Evolutionary conservation across 2,888 invertebrate genomes (phyloP), one percentile per base, ranked within the genome.

Genomic region (Macrophya alboannulata): DNA sequence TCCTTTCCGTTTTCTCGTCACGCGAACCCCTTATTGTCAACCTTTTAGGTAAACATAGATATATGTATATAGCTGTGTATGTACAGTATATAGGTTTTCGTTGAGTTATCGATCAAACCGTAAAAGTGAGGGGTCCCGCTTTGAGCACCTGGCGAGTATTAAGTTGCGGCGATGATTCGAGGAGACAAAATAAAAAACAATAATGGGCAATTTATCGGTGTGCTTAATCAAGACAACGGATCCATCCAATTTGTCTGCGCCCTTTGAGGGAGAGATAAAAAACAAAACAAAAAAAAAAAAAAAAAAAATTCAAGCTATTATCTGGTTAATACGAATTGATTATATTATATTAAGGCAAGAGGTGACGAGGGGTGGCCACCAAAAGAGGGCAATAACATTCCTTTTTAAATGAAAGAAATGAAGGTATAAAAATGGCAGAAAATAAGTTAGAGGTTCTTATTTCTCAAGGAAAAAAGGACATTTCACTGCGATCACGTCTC

Each of bases 401-500:
- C 37, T 37, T 68, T 37, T 68, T 68, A 68, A 68, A 37, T 68
- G 25, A 37, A 68, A 37, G 17, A 55, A 51, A 31, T 25, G 55
- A 77, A 77, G 25, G 31, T 77, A 77, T n/a, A 21, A 72, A 74
- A 74, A 74, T 45, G 21, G 72, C 21, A 21, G 45, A 43, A 74
- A 74, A 74, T 74, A 43, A 74, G 81, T 59, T 40, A 25, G 62
- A 62, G 81, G 43, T 40, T 62, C 31, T 62, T 81, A 62, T 43
- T 81, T 43, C 37, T 25, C 81, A 59, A 37, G 59, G 59, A 62
- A 81, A 81, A 55, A 81, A 43, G 62, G 43, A 59, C 43, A 62
- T 62, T 81, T 51, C 62, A 81, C 59, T 62, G 81, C 81, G 59
- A 83, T 68, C 83, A 83, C 83, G 83, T 83, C 83, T 48, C 31